Base-by-base conservation (phyloP, 2,113 vertebrate species). In the Chlorodrepanis virens region DNA sequence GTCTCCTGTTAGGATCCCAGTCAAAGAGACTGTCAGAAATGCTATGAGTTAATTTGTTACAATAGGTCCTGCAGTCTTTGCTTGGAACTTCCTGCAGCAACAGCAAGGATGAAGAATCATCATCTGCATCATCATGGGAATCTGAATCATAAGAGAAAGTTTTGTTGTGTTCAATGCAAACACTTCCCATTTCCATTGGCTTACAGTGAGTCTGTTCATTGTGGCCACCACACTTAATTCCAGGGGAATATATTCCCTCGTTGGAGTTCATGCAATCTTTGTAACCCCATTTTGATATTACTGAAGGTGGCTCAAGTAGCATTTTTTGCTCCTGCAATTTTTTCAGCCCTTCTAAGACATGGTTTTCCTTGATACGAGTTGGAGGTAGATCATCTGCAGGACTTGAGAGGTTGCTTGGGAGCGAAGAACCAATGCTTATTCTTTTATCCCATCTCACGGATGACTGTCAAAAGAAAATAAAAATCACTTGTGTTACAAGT, bases 201-300 rank as follows among this genome's bases (percentile, higher is more conserved):
- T 97, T 97, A 68, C 97, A 96, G 40, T 95, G 65, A 29, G 85
- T 56, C 45, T 96, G 94, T 11, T 98, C 97, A 24, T 98, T 98
- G 88, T 98, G 98, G 68, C 96, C 96, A 21, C 94, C 93, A 74
- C 96, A 98, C 92, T 99, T 99, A 93, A 99, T 97, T 57, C 98
- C 99, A 61, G 99, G 98, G 44, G 99, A 99, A 97, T 99, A 99
- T 96, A 99, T 99, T 56, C 99, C 99, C 97, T 99, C 99, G 11
- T 99, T 99, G 47, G 99, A 99, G 97, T 99, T 98, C 99, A 99
- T 99, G 96, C 99, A 99, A 91, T 99, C 99, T 96, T 99, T 99
- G 95, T 98, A 98, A 56, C 98, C 98, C 90, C 99, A 99, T 96
- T 98, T 99, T 91, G 98, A 98, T 94, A 98, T 97, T 94, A 98